Evolutionary conservation across 2,888 invertebrate genomes (phyloP).

Genomic region (Prenolepis imparis): DNA sequence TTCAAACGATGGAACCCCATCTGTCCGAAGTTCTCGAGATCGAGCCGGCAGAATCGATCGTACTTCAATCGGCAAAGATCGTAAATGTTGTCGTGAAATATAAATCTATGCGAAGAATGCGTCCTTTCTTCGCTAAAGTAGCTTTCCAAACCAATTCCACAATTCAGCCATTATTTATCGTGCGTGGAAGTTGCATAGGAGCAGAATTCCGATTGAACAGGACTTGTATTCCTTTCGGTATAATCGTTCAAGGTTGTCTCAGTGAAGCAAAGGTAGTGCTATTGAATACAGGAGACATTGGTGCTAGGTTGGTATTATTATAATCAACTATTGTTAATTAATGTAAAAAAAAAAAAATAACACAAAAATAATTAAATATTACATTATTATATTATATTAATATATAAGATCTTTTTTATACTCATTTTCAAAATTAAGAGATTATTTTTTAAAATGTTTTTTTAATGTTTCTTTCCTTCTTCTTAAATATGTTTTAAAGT

Average conservation of each 20-base stretch:
- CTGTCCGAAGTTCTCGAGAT: conserved; percentile 78
- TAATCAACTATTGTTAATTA: neutral
- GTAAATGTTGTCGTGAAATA: conserved; percentile 83
- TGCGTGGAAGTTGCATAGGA: conserved; percentile 87
- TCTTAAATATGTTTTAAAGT: neutral
- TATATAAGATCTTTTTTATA: neutral
- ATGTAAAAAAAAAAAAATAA: neutral
- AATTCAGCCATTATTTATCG: conserved; percentile 87
- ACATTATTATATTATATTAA: neutral
- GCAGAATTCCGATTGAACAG: conserved; percentile 87
- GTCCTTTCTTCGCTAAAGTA: conserved; percentile 85
- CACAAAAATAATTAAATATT: neutral
- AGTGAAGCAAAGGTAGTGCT: conserved; percentile 86
- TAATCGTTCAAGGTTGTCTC: conserved; percentile 86
- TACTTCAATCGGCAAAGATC: conserved; percentile 82
- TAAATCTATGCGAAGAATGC: conserved; percentile 82
- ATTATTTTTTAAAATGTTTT: neutral
- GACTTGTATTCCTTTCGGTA: conserved; percentile 87
- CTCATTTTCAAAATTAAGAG: neutral
- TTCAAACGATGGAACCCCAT: conserved; percentile 38
- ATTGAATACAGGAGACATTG: conserved; percentile 88
- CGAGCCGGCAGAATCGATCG: conserved; percentile 78
- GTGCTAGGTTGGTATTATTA: conserved; percentile 85
- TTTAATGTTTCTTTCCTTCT: neutral
- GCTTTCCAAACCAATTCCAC: conserved; percentile 87